These are phyloP conservation scores for Phragmatobia fuliginosa DNA, from an alignment of 2,888 invertebrate species.

Conservation along the genomic window DNA sequence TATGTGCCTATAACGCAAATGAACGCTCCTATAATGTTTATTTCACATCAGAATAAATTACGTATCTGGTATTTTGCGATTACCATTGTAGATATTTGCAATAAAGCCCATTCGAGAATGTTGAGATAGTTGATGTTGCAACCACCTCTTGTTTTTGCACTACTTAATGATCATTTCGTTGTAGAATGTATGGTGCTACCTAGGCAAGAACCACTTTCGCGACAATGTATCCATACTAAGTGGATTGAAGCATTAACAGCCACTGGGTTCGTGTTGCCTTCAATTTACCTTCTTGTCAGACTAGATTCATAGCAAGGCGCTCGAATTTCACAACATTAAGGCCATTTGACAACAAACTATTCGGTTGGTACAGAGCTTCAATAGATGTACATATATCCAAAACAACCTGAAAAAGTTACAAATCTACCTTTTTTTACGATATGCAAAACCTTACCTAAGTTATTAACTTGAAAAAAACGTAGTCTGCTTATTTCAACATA, in stretches of 20 bases:
- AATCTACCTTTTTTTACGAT: constrained; percentile 4
- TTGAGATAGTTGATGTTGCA: constrained; percentile 59
- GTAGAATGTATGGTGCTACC: constrained; percentile 63
- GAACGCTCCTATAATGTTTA: constrained; percentile 19
- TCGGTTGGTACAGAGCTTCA: constrained; percentile 37
- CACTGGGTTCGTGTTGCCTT: constrained; percentile 46
- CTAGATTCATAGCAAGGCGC: constrained; percentile 62
- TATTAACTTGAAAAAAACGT: constrained; percentile 1
- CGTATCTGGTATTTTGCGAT: constrained; percentile 49
- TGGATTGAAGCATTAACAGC: constrained; percentile 57
- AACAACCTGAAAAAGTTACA: constrained; percentile 23
- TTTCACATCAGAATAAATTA: constrained; percentile 34
- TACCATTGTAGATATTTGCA: constrained; percentile 39
- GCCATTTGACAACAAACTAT: constrained; percentile 42
- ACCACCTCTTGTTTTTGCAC: constrained; percentile 68
- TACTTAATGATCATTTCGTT: constrained; percentile 75
- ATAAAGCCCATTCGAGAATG: constrained; percentile 40
- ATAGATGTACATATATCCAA: constrained; percentile 35
- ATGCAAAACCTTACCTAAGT: background rate
- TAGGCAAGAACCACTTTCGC: constrained; percentile 77
- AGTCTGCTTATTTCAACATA: background rate
- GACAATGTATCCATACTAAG: constrained; percentile 63
- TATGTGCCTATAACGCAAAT: constrained; percentile 4
- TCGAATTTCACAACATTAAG: constrained; percentile 55
- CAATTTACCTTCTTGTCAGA: constrained; percentile 57